phyloP scores from a whole-genome alignment of 2,113 vertebrate genomes.

The Monopterus albus region DNA sequence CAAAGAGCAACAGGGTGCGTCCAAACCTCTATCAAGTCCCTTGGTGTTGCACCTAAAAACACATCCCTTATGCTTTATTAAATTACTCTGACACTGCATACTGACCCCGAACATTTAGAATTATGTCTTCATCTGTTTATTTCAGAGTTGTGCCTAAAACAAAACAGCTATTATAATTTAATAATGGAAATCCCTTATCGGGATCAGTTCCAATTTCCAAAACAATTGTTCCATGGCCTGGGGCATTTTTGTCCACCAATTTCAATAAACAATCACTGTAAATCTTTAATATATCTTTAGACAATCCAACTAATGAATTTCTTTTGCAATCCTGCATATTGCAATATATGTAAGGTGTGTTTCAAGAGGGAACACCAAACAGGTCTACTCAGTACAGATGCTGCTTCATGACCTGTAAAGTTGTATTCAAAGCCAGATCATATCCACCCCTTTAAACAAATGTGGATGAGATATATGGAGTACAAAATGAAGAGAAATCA shows the following conservation, averaged over 20 bases:
- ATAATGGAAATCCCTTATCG: slow-evolving; percentile 48
- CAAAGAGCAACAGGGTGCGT: background rate
- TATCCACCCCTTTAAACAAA: too few species aligned
- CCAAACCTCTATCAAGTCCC: background rate
- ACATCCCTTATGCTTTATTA: slow-evolving; percentile 6
- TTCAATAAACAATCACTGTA: slow-evolving; percentile 42
- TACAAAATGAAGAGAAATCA: too few species aligned
- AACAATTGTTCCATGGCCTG: slow-evolving; percentile 24
- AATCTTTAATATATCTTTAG: slow-evolving; percentile 40
- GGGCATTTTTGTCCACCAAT: slow-evolving; percentile 42
- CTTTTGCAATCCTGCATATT: slow-evolving; percentile 31
- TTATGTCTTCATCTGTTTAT: slow-evolving; percentile 34
- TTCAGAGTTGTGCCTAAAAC: slow-evolving; percentile 38
- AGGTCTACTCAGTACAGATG: background rate
- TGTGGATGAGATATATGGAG: too few species aligned
- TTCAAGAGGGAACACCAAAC: slow-evolving; percentile 1
- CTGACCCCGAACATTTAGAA: slow-evolving; percentile 29
- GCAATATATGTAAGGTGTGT: background rate
- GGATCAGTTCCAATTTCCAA: slow-evolving; percentile 47
- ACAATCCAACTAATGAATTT: slow-evolving; percentile 58
- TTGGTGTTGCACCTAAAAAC: background rate
- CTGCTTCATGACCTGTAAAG: slow-evolving; percentile 11
- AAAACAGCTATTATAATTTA: slow-evolving; percentile 55
- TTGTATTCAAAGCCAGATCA: background rate
- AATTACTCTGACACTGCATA: slow-evolving; percentile 17